Evolutionary conservation across 2,888 invertebrate species (phyloP).

Genomic region (Odontocerum albicorne): DNA sequence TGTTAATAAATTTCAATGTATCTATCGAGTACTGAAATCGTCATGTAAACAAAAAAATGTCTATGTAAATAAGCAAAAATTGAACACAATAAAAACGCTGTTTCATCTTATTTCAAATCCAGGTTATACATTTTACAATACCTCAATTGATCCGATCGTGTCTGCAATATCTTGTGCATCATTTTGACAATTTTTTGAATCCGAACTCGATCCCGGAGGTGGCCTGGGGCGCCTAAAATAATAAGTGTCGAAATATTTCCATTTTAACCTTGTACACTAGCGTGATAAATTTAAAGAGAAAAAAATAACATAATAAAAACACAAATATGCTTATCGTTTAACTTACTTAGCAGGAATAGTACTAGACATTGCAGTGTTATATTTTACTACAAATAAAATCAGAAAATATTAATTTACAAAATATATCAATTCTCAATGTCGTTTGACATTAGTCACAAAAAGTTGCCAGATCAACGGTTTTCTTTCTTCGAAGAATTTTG

Average conservation of each 20-base stretch:
- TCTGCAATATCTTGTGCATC: neutral
- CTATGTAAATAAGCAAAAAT: no score
- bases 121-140: neutral
- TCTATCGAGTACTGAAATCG: no score
- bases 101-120: no score
- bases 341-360: constrained; percentile 9
- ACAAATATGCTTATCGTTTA: neutral
- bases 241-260: neutral
- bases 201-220: constrained; percentile 9
- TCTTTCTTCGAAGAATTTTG: no score
- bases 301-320: no score
- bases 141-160: constrained; percentile 15
- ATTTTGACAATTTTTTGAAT: constrained; percentile 2
- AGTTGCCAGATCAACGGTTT: neutral
- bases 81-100: no score
- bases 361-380: constrained; percentile 6
- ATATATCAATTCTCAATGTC: neutral
- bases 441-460: neutral
- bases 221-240: neutral
- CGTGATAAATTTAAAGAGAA: no score
- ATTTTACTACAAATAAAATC: neutral
- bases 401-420: constrained; percentile 12
- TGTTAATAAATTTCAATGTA: no score
- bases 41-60: no score
- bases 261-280: neutral